Conservation (phyloP, 2,888 invertebrate species). For the Acanthosepion lycidas region DNA sequence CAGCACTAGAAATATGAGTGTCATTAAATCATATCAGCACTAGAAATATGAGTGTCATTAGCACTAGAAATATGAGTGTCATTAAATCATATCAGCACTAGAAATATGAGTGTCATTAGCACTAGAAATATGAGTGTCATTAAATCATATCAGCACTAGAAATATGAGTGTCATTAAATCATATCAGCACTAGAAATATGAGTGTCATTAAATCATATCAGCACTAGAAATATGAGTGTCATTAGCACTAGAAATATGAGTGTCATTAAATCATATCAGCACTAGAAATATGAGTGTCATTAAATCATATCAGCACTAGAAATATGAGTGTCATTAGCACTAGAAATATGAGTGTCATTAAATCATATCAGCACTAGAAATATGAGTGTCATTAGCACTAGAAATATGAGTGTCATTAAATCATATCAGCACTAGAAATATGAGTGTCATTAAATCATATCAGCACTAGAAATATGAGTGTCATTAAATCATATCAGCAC, state of each 20-base stretch:
- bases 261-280: neutral
- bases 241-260: neutral
- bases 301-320: neutral
- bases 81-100: slow-evolving; percentile 33
- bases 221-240: neutral
- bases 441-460: neutral
- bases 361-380: neutral
- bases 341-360: neutral
- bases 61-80: neutral
- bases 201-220: neutral
- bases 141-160: neutral
- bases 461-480: neutral
- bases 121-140: neutral
- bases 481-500: neutral
- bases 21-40: neutral
- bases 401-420: neutral
- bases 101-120: neutral
- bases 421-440: neutral
- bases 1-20: neutral
- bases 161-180: neutral
- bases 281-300: neutral
- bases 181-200: neutral
- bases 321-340: neutral
- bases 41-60: neutral
- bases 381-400: neutral